Conservation (phyloP, 2,888 invertebrate genomes). For the Melieria omissa region DNA sequence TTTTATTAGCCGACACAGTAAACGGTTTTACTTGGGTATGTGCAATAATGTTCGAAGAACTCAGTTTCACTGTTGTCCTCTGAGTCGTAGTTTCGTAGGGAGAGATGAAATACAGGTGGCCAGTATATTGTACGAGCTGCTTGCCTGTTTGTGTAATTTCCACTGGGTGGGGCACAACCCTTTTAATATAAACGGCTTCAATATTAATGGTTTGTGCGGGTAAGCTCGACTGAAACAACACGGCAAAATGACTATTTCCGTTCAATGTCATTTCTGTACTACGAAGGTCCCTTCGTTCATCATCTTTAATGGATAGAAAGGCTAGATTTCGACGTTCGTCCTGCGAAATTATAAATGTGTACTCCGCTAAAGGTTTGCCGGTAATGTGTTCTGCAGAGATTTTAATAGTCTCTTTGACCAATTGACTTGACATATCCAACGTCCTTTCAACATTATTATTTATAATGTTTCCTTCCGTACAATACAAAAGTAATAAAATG, state of each 20-base stretch:
- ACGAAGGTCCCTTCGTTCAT: constrained; percentile 71
- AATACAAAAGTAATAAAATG: constrained; percentile 6
- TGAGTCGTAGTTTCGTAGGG: constrained; percentile 86
- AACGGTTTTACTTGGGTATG: constrained; percentile 82
- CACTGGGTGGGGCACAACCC: constrained; percentile 85
- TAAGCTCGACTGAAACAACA: constrained; percentile 67
- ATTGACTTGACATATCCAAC: constrained; percentile 88
- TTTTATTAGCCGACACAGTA: constrained; percentile 79
- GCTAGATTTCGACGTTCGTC: constrained; percentile 75
- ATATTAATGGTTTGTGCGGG: constrained; percentile 66
- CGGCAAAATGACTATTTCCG: constrained; percentile 71
- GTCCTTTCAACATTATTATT: constrained; percentile 86
- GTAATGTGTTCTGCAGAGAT: constrained; percentile 87
- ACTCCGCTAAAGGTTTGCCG: constrained; percentile 75
- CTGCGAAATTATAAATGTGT: constrained; percentile 75
- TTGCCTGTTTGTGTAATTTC: constrained; percentile 93
- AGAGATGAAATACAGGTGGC: constrained; percentile 84
- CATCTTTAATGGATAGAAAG: constrained; percentile 78
- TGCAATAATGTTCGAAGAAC: constrained; percentile 83
- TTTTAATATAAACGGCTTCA: constrained; percentile 81
- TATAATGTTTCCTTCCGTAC: constrained; percentile 47
- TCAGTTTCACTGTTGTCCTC: constrained; percentile 81
- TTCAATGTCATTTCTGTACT: constrained; percentile 69
- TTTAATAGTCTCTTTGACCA: constrained; percentile 84
- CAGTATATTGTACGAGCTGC: constrained; percentile 89